Conservation (phyloP, 2,797 vertebrate species). For the Xenentodon cancila region DNA sequence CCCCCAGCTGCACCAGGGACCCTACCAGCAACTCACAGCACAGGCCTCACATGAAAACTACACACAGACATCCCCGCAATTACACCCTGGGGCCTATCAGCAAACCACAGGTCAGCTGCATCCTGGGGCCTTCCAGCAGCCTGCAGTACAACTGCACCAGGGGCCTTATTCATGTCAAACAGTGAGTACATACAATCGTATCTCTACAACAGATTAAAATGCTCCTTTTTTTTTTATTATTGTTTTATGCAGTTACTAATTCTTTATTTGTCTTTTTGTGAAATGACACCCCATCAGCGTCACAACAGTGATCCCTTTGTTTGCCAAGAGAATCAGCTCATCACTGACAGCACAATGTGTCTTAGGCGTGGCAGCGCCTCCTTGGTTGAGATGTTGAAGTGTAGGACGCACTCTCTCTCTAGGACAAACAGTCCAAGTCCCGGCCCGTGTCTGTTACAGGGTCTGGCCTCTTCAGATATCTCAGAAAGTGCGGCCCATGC, state of each 20-base stretch:
- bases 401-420: slow-evolving; percentile 47
- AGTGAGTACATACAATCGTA: slow-evolving; percentile 66
- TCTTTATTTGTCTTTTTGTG: slow-evolving; percentile 46
- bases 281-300: slow-evolving; percentile 56
- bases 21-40: slow-evolving; percentile 65
- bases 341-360: slow-evolving; percentile 36
- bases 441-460: slow-evolving; percentile 40
- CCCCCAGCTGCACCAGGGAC: slow-evolving; percentile 61
- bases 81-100: slow-evolving; percentile 69
- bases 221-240: not conserved
- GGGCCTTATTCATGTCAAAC: slow-evolving; percentile 72
- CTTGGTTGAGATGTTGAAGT: slow-evolving; percentile 61
- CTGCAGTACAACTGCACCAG: slow-evolving; percentile 65
- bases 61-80: slow-evolving; percentile 51
- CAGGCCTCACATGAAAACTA: slow-evolving; percentile 61
- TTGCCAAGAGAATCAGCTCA: slow-evolving; percentile 41
- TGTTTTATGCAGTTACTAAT: slow-evolving; percentile 37
- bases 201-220: not conserved
- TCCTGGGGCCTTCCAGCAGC: slow-evolving; percentile 60
- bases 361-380: slow-evolving; percentile 68
- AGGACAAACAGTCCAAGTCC: slow-evolving; percentile 25
- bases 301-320: slow-evolving; percentile 70
- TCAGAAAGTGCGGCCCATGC: slow-evolving; percentile 24
- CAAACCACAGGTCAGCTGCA: slow-evolving; percentile 62
- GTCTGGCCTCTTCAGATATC: slow-evolving; percentile 21